Percentiles rank a stretch among this genome's conserved stretches.
Conservation (phyloP, 2,797 vertebrate genomes). For the Melopsittacus undulatus region DNA sequence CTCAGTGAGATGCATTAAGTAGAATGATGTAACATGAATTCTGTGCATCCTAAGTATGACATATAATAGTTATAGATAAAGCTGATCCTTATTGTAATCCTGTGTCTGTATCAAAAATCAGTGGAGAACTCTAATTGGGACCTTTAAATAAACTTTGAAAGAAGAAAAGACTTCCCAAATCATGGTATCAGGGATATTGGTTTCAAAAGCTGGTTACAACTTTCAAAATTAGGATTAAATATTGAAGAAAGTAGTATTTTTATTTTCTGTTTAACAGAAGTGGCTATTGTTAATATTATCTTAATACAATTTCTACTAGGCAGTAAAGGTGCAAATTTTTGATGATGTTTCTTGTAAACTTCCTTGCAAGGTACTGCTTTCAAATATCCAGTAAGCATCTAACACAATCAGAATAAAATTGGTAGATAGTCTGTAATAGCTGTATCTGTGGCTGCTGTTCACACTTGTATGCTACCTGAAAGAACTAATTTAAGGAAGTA, state of each 20-base stretch:
- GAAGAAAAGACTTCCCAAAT: fast-evolving
- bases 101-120: background rate
- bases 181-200: background rate
- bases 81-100: background rate
- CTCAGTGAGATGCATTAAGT: background rate
- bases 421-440: background rate
- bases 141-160: background rate
- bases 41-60: background rate
- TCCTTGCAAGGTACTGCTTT: background rate
- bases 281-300: background rate
- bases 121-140: background rate
- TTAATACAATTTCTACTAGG: background rate
- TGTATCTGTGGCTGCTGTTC: background rate
- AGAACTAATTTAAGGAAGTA: background rate
- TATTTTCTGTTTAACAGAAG: background rate
- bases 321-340: background rate
- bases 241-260: background rate
- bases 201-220: background rate
- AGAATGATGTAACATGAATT: background rate
- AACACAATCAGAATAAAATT: background rate
- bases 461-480: background rate
- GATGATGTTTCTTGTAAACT: background rate
- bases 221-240: background rate
- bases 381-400: background rate
- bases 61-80: background rate